A percentile compares a stretch with the other conserved stretches of the same genome.
These are phyloP conservation scores for Thunnus albacares DNA, from an alignment of 2,797 vertebrate genomes.

Conservation along the genomic window DNA sequence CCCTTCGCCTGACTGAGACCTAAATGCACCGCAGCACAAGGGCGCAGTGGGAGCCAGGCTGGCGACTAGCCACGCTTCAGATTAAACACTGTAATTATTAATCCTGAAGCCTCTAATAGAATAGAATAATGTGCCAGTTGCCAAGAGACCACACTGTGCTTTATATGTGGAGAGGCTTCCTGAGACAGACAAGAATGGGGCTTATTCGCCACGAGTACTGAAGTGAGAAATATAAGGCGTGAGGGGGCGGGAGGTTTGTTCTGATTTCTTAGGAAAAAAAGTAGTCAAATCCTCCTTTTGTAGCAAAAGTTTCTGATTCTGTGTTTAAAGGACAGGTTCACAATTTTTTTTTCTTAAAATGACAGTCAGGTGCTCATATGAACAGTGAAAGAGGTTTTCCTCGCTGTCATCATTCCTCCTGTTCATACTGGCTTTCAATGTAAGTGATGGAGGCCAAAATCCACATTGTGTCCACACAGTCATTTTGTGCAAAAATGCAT, in stretches of 20 bases:
- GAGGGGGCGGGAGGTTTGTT: constrained; percentile 16
- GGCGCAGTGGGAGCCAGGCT: constrained; percentile 37
- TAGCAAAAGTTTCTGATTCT: background rate
- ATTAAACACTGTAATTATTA: constrained; percentile 76
- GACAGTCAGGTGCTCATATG: too few species aligned
- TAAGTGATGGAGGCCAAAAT: too few species aligned
- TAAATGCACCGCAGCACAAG: constrained; percentile 23
- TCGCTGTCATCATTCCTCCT: too few species aligned
- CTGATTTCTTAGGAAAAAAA: background rate
- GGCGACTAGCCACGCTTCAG: constrained; percentile 61
- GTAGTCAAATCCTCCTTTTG: background rate
- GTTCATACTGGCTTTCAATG: too few species aligned
- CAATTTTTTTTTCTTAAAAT: too few species aligned
- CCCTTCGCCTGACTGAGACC: constrained; percentile 10
- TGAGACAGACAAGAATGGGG: constrained; percentile 48
- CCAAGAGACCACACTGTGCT: constrained; percentile 59
- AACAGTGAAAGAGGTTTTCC: too few species aligned
- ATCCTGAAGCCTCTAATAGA: constrained; percentile 71
- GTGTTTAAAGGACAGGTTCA: background rate
- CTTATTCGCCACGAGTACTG: constrained; percentile 33
- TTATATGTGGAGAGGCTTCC: constrained; percentile 45
- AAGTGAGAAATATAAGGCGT: constrained; percentile 28
- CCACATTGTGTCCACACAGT: too few species aligned
- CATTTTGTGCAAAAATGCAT: too few species aligned
- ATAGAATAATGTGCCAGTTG: constrained; percentile 68